Base-by-base conservation (phyloP, 2,888 invertebrate species). In the Sylvicola cinctus region DNA sequence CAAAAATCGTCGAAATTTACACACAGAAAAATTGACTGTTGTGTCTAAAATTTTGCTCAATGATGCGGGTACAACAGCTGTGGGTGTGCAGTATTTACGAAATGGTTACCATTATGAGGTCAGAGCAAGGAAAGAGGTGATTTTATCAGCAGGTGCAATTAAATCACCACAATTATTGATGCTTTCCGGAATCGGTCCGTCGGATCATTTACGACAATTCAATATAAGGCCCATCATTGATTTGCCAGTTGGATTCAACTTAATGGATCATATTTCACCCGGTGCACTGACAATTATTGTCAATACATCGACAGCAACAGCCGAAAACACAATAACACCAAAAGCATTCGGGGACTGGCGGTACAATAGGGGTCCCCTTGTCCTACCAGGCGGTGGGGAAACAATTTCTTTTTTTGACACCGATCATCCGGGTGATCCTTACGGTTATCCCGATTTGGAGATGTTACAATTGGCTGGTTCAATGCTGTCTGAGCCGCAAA, bases 101-200 rank as follows among this genome's bases (percentile, higher is more conserved):
- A 51, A 58, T 15, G 62, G 61, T 2, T 58, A 50, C 32, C 57
- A 58, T 41, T 61, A 60, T 41, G 60, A 60, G 40, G 66, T 71
- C 31, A 54, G 62, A 42, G 74, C 74, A 3, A 65, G 57, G 28
- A 74, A 69, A 46, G 78, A 78, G 54, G 70, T 84, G 0, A 75
- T 84, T 36, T 42, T 84, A 28, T 68, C 73, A 31, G 78, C 75
- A 1, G 84, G 80, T 4, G 68, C 79, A 4, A 67, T 83, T 26
- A 75, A 78, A 53, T 66, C 79, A 7, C 78, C 84, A 1, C 77
- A 83, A 49, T 49, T 85, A 5, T 55, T 85, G 14, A 73, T 81
- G 74, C 52, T 83, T 12, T 80, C 80, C 3, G 84, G 84, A 4
- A 65, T 81, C 6, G 76, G 76, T 3, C 74, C 74, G 1, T 61